Evolutionary conservation across 1,140 invertebrate species (phyloP).

Genomic region (Brachionus plicatilis): DNA sequence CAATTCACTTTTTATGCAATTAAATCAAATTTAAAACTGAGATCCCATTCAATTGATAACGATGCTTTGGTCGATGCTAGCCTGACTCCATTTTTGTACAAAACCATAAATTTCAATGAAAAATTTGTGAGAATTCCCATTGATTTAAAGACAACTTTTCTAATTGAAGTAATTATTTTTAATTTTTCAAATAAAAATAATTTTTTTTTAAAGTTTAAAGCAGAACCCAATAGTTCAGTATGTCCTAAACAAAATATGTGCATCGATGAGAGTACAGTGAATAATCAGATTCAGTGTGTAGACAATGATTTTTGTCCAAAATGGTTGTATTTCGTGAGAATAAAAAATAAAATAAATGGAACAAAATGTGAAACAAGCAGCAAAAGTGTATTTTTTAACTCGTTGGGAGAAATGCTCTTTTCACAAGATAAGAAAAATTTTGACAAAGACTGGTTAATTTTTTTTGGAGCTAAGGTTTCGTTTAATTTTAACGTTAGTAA

Average conservation of each 20-base stretch:
- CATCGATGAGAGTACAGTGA: background rate
- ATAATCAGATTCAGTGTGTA: background rate
- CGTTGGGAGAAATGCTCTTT: background rate
- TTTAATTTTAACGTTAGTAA: background rate
- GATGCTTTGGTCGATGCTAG: background rate
- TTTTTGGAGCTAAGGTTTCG: background rate
- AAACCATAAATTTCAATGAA: background rate
- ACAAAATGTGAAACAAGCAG: background rate
- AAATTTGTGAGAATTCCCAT: background rate
- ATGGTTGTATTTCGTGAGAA: background rate
- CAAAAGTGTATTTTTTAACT: background rate
- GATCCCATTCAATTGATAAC: background rate
- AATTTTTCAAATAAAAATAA: background rate
- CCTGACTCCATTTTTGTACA: background rate
- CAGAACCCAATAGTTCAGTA: background rate
- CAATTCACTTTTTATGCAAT: background rate
- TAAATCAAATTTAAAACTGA: background rate
- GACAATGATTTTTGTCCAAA: slow-evolving; percentile 1
- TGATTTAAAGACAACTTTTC: background rate
- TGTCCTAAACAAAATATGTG: slow-evolving; percentile 16
- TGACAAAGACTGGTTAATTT: background rate
- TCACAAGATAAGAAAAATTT: background rate
- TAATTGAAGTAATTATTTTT: slow-evolving; percentile 14
- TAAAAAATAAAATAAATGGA: background rate
- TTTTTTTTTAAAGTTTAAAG: background rate